Conservation (phyloP, 1,140 invertebrate genomes). For the Drosophila bipectinata region DNA sequence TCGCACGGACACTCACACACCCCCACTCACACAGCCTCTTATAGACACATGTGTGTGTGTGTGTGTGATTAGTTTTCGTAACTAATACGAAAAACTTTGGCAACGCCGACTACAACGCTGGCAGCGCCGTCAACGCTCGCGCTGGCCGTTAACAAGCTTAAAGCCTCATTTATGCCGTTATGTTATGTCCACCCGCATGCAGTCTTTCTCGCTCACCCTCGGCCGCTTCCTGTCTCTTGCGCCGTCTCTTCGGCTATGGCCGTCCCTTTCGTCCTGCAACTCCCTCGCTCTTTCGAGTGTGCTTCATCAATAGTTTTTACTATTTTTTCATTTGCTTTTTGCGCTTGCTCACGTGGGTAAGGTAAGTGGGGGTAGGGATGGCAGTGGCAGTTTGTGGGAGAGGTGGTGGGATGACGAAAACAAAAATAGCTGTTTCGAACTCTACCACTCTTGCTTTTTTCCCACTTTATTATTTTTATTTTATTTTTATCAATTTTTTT, state of each 20-base stretch:
- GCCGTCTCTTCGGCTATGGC: constrained; percentile 13
- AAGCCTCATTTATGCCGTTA: constrained; percentile 80
- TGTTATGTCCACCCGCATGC: constrained; percentile 48
- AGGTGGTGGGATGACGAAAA: background rate
- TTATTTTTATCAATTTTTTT: background rate
- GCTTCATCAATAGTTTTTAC: constrained; percentile 82
- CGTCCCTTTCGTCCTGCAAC: background rate
- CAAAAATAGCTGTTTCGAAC: background rate
- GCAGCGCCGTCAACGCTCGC: background rate
- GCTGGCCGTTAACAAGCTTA: constrained; percentile 73
- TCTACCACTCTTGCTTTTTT: background rate
- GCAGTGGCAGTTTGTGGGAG: background rate
- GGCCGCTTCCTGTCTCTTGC: constrained; percentile 1
- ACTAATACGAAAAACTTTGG: constrained; percentile 53
- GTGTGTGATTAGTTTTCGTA: constrained; percentile 40
- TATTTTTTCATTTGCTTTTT: constrained; percentile 66
- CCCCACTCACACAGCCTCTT: background rate
- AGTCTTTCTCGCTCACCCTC: background rate
- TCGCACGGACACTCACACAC: background rate
- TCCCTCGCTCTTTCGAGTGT: constrained; percentile 54
- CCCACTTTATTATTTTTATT: background rate
- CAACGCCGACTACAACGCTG: background rate
- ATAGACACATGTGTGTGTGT: constrained; percentile 2
- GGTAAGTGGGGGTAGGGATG: background rate
- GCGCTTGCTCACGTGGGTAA: constrained; percentile 20